Evolutionary conservation across 2,888 invertebrate species (phyloP), one percentile per base, ranked within the genome.

Genomic region (Lasioglossum lativentre): DNA sequence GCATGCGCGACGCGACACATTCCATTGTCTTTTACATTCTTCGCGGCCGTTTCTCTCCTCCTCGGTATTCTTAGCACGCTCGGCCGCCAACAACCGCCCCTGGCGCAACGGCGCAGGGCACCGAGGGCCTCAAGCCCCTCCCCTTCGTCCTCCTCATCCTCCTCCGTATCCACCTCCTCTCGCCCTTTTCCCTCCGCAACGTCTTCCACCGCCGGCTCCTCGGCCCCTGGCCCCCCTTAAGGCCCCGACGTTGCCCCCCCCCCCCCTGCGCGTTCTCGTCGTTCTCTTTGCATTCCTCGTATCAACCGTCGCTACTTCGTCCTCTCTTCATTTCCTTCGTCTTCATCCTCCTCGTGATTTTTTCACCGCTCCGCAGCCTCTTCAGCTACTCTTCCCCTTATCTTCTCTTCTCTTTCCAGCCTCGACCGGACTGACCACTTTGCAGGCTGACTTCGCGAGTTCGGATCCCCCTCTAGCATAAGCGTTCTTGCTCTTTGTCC

Each of bases 1-100:
- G 94, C 94, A 94, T 94, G 94, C 94, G 94, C 94, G 92, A 94
- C 94, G 93, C 94, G 93, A 94, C 93, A 93, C 94, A 93, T 94
- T 94, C 93, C 94, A 94, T 93, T 94, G 94, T 94, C 93, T 94
- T 94, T 93, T 93, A 92, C 93, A 93, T 94, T 94, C 93, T 93
- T 93, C 90, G 85, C 89, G 90, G 86, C 88, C 90, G 87, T 88
- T 90, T 88, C 90, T 91, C 89, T 89, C 86, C 87, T 85, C 91
- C 88, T 91, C 89, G 92, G 90, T 92, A 93, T 91, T 92, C 92
- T 91, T 93, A 91, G 89, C 91, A 89, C 90, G 88, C 89, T 88
- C 87, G 81, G 86, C 82, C 86, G 89, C 87, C 86, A 86, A 84
- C 85, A 85, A 86, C 86, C 90, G 89, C 89, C 90, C 90, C 86